These are phyloP conservation scores for Castor canadensis DNA, from an alignment of 2,113 vertebrate genomes.

Conservation along the genomic window DNA sequence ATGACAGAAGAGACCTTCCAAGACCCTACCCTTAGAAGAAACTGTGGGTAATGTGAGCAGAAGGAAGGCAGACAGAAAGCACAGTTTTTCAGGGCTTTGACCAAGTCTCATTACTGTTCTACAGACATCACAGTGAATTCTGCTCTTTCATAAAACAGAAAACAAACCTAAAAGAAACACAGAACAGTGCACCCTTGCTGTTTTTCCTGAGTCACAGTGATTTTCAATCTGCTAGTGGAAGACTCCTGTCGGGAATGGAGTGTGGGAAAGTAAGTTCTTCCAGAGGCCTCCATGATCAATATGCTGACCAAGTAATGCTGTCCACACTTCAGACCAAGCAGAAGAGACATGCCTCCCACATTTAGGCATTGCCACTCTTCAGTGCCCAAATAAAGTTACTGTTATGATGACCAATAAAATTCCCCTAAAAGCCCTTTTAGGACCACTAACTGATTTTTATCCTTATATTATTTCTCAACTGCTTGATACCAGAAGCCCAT, in stretches of 20 bases:
- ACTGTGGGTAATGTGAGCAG: background rate
- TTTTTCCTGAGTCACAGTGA: conserved; percentile 41
- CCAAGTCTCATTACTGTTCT: background rate
- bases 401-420: background rate
- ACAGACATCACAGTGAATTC: background rate
- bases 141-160: conserved; percentile 47
- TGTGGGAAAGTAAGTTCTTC: conserved; percentile 40
- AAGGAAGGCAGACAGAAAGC: background rate
- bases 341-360: background rate
- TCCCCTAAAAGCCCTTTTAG: background rate
- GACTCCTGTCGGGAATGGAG: background rate
- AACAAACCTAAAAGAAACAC: conserved; percentile 38
- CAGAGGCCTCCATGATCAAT: background rate
- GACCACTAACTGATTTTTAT: background rate
- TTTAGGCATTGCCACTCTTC: background rate
- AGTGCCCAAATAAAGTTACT: background rate
- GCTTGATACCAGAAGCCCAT: background rate
- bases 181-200: background rate
- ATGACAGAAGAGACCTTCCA: background rate
- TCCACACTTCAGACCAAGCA: background rate
- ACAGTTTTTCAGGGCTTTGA: background rate
- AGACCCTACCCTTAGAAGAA: background rate
- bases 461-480: background rate
- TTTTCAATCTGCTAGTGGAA: background rate
- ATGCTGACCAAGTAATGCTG: background rate